Evolutionary conservation across 2,113 vertebrate species (phyloP).

Genomic region (Coptodon bakossiorum): DNA sequence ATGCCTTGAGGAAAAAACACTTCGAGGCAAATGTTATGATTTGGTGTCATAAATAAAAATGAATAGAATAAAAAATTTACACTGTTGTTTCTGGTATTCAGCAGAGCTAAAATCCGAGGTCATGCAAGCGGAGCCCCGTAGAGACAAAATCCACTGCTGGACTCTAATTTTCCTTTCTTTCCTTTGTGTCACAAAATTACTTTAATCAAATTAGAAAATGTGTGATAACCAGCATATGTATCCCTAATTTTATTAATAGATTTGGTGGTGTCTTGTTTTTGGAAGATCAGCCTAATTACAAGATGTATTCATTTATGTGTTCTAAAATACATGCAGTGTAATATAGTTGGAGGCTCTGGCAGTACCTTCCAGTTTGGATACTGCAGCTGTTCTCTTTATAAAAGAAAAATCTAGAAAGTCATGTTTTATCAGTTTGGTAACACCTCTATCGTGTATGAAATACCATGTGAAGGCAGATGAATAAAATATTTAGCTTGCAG

Average conservation of each 20-base stretch:
- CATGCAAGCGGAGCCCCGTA: not conserved
- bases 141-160: not conserved
- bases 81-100: not conserved
- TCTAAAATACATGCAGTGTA: not conserved
- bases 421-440: not conserved
- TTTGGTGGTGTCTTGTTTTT: not conserved
- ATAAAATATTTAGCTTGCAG: not conserved
- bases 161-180: not conserved
- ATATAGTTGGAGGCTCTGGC: not conserved
- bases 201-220: not conserved
- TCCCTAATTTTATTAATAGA: accelerated
- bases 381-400: not conserved
- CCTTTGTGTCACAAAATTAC: not conserved
- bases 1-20: not conserved
- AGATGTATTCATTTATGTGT: not conserved
- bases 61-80: not conserved
- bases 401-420: not conserved
- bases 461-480: not conserved
- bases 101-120: not conserved
- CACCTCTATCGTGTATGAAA: not conserved
- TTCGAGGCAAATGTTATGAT: not conserved
- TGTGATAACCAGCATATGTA: accelerated
- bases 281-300: not conserved
- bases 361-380: not conserved
- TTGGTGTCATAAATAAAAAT: not conserved